These are phyloP conservation scores for Remorina albescens DNA, from an alignment of 2,797 vertebrate genomes.

Conservation along the genomic window DNA sequence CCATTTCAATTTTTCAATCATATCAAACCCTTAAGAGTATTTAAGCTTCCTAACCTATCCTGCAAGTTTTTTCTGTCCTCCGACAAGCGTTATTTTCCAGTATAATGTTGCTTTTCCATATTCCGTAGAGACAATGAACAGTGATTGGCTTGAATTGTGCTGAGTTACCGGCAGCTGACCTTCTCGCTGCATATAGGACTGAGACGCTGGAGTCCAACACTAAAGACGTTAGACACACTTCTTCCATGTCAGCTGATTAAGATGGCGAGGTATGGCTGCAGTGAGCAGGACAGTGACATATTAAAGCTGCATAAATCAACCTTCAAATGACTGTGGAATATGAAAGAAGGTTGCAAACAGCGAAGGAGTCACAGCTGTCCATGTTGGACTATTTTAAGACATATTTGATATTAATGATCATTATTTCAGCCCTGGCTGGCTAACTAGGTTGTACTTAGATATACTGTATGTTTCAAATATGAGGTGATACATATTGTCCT, in stretches of 20 bases:
- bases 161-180: constrained; percentile 24
- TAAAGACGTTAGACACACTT: neutral
- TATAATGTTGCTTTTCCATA: constrained; percentile 12
- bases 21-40: constrained; percentile 12
- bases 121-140: constrained; percentile 3
- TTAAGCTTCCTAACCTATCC: constrained; percentile 7
- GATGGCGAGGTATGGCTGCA: neutral
- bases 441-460: too few species aligned
- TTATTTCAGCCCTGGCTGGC: too few species aligned
- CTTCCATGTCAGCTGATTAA: neutral
- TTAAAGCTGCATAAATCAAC: neutral
- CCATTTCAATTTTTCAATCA: constrained; percentile 23
- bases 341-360: too few species aligned
- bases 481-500: too few species aligned
- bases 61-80: constrained; percentile 22
- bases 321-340: too few species aligned
- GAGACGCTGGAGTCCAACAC: constrained; percentile 9
- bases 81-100: constrained; percentile 24
- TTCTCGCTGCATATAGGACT: constrained; percentile 1
- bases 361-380: too few species aligned
- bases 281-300: neutral
- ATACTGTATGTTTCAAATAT: too few species aligned
- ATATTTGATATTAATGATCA: too few species aligned
- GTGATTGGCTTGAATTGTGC: neutral
- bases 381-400: too few species aligned